Base-by-base conservation (phyloP, 2,113 vertebrate genomes). In the Antennarius striatus region DNA sequence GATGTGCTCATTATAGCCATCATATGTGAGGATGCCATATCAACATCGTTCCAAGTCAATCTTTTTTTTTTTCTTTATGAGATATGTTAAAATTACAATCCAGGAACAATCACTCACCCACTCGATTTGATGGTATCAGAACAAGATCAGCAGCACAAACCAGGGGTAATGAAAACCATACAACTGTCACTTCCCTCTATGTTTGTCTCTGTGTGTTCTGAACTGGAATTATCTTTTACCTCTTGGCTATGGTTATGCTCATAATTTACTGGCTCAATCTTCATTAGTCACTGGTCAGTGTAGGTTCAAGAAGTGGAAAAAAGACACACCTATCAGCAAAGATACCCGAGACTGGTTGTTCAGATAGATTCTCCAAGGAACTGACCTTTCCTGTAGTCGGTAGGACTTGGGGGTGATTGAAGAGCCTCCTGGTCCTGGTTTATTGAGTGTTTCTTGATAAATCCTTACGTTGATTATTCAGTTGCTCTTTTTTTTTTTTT, bases 341-440 rank as follows among this genome's bases (percentile, higher is more conserved):
- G 82, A 88, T 85, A 83, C 81, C 79, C 72, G 60, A 63, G 64
- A 53, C 36, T 17, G 9, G 59, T 70, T 29, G 45, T 74, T 81
- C 75, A 56, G 8, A 83, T 63, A 58, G 49, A 76, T 73, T 57
- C 81, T 85, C 79, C 17, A 43, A 72, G 71, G 77, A 78, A 45
- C 56, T 89, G 90, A 90, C 88, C 85, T 91, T 91, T 88, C 64
- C 60, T 62, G 56, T 74, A 69, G 65, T 69, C 70, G 52, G 68
- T 36, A 36, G 32, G 32, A 36, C 32, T 36, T 36, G 32, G 16
- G 40, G 40, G 70, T 71, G 74, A 86, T 74, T 57, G 75, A 85
- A 70, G 68, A 77, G 54, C 36, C 29, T 49, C 45, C 49, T 51
- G 52, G 13, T 39, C 40, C 13, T 16, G 28, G 13, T 64, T 83